phyloP scores from a whole-genome alignment of 2,113 vertebrate genomes.

The Dicaeum eximium region DNA sequence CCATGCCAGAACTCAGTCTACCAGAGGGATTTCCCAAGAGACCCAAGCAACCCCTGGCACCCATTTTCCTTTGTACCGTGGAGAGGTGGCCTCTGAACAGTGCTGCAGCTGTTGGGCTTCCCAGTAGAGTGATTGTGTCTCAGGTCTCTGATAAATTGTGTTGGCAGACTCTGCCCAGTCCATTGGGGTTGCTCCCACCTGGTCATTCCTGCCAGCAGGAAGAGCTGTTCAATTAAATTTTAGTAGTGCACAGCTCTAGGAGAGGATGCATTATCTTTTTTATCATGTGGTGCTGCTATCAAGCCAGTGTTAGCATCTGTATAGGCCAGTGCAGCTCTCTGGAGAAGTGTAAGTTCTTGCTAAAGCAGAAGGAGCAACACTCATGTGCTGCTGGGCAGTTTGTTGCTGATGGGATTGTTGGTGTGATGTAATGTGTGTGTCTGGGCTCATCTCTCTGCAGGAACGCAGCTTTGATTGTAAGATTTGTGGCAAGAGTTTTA shows the following conservation, averaged over 20 bases:
- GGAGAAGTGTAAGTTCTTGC: neutral
- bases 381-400: neutral
- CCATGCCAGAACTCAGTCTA: neutral
- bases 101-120: neutral
- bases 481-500: constrained; percentile 97
- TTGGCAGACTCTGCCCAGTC: neutral
- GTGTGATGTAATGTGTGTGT: neutral
- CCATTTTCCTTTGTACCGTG: neutral
- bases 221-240: neutral
- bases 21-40: neutral
- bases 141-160: neutral
- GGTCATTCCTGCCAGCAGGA: neutral
- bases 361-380: neutral
- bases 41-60: neutral
- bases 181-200: neutral
- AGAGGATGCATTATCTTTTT: neutral
- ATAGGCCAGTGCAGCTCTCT: neutral
- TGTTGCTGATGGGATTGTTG: neutral
- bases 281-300: neutral
- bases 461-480: constrained; percentile 99
- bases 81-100: neutral
- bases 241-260: neutral
- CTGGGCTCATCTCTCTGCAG: constrained; percentile 66
- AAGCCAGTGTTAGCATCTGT: neutral
- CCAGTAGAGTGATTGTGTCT: neutral